Conservation (phyloP, 2,888 invertebrate genomes). For the Psylliodes chrysocephalus region DNA sequence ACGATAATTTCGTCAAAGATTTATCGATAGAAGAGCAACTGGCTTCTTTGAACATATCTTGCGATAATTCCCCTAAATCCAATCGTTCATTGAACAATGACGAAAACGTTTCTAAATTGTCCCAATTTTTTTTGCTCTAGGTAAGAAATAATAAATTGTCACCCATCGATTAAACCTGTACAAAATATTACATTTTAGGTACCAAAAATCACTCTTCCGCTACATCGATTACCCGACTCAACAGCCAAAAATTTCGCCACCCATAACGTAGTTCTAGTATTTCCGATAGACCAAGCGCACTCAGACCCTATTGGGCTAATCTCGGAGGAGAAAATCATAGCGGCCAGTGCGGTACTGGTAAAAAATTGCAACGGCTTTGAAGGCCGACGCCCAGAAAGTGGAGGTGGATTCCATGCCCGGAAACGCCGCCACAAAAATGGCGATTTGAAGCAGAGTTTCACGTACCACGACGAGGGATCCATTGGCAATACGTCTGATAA, state of each 20-base stretch:
- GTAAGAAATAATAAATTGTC: slow-evolving; percentile 53
- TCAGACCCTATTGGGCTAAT: slow-evolving; percentile 65
- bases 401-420: slow-evolving; percentile 31
- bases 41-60: slow-evolving; percentile 49
- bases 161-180: neutral
- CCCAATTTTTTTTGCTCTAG: slow-evolving; percentile 53
- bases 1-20: slow-evolving; percentile 48
- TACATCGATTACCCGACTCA: neutral
- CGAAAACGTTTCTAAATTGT: slow-evolving; percentile 48
- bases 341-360: slow-evolving; percentile 61
- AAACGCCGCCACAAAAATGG: slow-evolving; percentile 41
- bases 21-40: slow-evolving; percentile 53
- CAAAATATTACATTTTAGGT: slow-evolving; percentile 4
- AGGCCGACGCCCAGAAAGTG: slow-evolving; percentile 33
- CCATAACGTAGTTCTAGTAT: slow-evolving; percentile 69
- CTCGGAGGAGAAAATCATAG: slow-evolving; percentile 71
- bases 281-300: slow-evolving; percentile 68
- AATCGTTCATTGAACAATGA: slow-evolving; percentile 43
- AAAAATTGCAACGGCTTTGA: slow-evolving; percentile 49
- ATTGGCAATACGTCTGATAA: slow-evolving; percentile 93
- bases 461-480: slow-evolving; percentile 92
- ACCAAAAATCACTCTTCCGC: slow-evolving; percentile 14
- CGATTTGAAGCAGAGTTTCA: slow-evolving; percentile 68
- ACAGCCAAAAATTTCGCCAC: neutral
- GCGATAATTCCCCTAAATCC: slow-evolving; percentile 53